These are phyloP conservation scores for Dryas iulia DNA, from an alignment of 1,140 invertebrate genomes.

Conservation along the genomic window DNA sequence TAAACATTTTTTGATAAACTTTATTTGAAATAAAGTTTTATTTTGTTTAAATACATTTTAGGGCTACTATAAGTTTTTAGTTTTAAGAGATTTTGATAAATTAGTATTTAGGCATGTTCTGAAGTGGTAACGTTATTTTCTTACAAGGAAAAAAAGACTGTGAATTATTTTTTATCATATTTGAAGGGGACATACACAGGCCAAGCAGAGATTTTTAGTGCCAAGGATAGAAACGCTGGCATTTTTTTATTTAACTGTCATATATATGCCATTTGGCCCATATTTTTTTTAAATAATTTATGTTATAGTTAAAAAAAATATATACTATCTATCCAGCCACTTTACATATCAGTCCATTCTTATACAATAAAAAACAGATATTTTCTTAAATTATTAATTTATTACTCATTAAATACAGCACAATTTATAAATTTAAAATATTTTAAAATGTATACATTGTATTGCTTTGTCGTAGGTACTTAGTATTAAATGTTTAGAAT, in stretches of 20 bases:
- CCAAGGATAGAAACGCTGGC: neutral
- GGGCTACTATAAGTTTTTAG: neutral
- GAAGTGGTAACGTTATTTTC: neutral
- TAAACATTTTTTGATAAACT: no score
- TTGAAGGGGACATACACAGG: neutral
- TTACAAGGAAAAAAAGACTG: neutral
- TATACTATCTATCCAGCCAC: no score
- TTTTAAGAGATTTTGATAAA: neutral
- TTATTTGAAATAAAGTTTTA: no score
- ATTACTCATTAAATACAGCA: neutral
- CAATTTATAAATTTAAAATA: neutral
- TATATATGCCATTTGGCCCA: no score
- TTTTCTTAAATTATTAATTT: neutral
- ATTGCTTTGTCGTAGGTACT: neutral
- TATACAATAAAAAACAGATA: no score
- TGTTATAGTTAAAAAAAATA: no score
- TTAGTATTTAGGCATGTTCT: neutral
- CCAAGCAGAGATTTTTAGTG: neutral
- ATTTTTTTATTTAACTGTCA: neutral
- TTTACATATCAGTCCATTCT: no score
- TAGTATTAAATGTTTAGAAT: neutral
- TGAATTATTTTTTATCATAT: neutral
- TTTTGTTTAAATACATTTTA: neutral
- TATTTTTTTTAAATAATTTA: no score
- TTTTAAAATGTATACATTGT: neutral